Percentiles rank a stretch among this genome's conserved stretches.
phyloP scores from a whole-genome alignment of 2,797 vertebrate species.

The Simalia tracyae region DNA sequence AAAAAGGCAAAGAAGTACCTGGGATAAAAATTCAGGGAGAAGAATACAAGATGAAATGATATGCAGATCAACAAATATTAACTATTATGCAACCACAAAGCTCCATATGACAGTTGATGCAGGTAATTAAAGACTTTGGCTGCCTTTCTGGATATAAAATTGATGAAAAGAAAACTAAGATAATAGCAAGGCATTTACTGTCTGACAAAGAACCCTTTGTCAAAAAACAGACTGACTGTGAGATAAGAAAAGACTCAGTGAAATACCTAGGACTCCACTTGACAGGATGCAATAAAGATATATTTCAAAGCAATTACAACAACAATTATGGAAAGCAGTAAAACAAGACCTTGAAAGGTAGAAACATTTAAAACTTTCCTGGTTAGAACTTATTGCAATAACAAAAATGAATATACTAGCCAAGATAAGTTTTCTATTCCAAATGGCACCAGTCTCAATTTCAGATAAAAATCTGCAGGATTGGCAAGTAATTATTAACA shows the following conservation, averaged over 20 bases:
- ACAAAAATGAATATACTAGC: not conserved
- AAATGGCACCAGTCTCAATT: not conserved
- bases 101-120: not conserved
- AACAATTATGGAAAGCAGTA: not conserved
- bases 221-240: not conserved
- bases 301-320: not conserved
- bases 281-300: not conserved
- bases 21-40: not conserved
- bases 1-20: not conserved
- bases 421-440: not conserved
- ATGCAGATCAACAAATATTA: not conserved
- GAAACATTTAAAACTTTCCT: not conserved
- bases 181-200: not conserved
- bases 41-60: not conserved
- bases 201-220: not conserved
- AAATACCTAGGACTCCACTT: not conserved
- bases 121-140: not conserved
- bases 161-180: not conserved
- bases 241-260: not conserved
- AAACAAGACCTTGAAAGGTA: not conserved
- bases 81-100: not conserved
- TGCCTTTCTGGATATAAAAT: not conserved
- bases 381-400: not conserved
- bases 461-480: not conserved
- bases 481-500: not conserved